Percentiles rank a stretch among this genome's conserved stretches.
phyloP scores from a whole-genome alignment of 2,113 vertebrate species.

The Scomber colias region DNA sequence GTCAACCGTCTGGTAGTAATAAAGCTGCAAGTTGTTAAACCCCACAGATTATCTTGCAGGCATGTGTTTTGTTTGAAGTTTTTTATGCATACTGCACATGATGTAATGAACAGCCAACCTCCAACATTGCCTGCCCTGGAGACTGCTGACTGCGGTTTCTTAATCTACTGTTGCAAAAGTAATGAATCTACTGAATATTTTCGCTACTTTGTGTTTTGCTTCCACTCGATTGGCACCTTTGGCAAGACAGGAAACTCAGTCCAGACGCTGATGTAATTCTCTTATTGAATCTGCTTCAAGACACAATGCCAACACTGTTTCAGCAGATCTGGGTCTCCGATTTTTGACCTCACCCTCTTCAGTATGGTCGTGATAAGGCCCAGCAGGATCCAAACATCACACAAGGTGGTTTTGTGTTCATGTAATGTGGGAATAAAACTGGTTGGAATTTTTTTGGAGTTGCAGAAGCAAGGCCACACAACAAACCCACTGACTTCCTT shows the following conservation, averaged over 20 bases:
- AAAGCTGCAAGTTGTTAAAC: conserved; percentile 14
- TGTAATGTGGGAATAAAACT: conserved; percentile 63
- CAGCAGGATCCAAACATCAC: conserved; percentile 67
- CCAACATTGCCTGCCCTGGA: conserved; percentile 1
- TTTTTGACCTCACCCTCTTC: conserved; percentile 33
- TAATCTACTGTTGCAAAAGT: conserved; percentile 36
- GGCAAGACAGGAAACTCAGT: conserved; percentile 57
- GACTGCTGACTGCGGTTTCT: conserved; percentile 21
- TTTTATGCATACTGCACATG: conserved; percentile 29
- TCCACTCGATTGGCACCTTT: conserved; percentile 48
- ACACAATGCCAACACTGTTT: conserved; percentile 74
- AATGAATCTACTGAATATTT: conserved; percentile 53
- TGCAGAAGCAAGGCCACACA: conserved; percentile 60
- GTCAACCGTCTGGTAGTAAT: neutral
- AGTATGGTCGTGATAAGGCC: conserved; percentile 60
- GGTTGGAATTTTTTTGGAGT: conserved; percentile 56
- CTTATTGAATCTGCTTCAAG: conserved; percentile 57
- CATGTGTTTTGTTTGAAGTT: conserved; percentile 12
- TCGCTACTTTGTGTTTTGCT: conserved; percentile 40
- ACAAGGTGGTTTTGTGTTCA: conserved; percentile 72
- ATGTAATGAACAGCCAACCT: conserved; percentile 58
- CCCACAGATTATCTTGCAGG: conserved; percentile 20
- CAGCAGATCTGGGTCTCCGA: conserved; percentile 41
- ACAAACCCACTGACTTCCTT: conserved; percentile 55
- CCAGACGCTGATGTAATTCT: conserved; percentile 75